Conservation (phyloP, 2,888 invertebrate genomes). For the Drosophila mimica region DNA sequence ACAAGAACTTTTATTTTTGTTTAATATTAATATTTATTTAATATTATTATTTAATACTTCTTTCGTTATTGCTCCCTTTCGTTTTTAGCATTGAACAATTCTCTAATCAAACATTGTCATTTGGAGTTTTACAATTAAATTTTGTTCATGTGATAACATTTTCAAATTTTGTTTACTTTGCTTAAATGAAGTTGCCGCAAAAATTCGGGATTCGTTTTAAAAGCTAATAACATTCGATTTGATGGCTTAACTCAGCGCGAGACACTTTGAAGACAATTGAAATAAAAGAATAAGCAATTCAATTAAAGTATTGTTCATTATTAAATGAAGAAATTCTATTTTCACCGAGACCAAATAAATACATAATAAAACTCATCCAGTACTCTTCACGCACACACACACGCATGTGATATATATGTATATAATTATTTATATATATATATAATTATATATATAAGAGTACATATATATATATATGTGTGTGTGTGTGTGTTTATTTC, state of each 20-base stretch:
- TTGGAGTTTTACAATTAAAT: too few species aligned
- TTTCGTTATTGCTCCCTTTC: neutral
- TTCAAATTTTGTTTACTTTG: constrained; percentile 3
- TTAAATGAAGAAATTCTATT: neutral
- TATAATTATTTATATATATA: neutral
- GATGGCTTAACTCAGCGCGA: neutral
- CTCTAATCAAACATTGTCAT: too few species aligned
- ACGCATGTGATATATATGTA: neutral
- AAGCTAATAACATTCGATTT: neutral
- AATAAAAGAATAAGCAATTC: neutral
- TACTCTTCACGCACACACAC: neutral
- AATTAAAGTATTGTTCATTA: neutral
- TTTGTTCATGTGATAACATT: neutral
- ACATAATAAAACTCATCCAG: neutral
- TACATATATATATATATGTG: neutral
- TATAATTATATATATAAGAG: too few species aligned
- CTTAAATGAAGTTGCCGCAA: neutral
- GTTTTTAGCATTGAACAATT: neutral
- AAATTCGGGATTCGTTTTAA: neutral
- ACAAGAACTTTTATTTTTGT: too few species aligned
- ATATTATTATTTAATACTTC: neutral
- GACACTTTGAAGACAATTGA: neutral
- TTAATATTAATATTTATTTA: neutral
- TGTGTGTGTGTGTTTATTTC: neutral
- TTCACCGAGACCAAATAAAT: neutral